A percentile compares a stretch with the other conserved stretches of the same genome.
phyloP scores from a whole-genome alignment of 1,140 invertebrate species.

The Bradysia coprophila region DNA sequence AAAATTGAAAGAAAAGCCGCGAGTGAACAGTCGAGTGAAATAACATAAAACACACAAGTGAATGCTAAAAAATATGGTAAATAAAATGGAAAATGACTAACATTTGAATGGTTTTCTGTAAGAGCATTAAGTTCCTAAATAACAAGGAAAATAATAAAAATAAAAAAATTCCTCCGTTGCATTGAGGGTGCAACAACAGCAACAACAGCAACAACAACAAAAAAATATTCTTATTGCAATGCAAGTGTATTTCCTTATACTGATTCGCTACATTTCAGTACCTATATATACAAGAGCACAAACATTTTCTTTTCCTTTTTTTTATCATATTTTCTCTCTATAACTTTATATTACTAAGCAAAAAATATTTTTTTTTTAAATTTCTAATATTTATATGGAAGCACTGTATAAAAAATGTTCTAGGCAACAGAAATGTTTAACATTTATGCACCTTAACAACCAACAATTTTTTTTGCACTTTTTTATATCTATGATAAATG shows the following conservation, averaged over 20 bases:
- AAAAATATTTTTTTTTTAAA: conserved; percentile 21
- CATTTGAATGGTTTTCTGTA: no score
- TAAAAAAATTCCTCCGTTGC: no score
- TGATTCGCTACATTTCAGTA: conserved; percentile 6
- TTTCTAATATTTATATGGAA: conserved; percentile 22
- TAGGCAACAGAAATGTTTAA: no score
- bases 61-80: no score
- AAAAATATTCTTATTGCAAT: background rate
- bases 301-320: background rate
- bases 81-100: no score
- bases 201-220: background rate
- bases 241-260: background rate
- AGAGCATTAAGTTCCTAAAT: no score
- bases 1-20: no score
- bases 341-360: conserved; percentile 16
- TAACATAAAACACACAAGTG: no score
- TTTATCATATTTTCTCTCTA: background rate
- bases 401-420: conserved; percentile 19
- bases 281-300: no score
- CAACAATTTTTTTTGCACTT: background rate
- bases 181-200: no score
- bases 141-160: no score
- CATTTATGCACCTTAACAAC: background rate
- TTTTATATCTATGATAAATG: background rate
- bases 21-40: no score